These are phyloP conservation scores for Hipparchia semele DNA, from an alignment of 2,888 invertebrate species.

Conservation along the genomic window DNA sequence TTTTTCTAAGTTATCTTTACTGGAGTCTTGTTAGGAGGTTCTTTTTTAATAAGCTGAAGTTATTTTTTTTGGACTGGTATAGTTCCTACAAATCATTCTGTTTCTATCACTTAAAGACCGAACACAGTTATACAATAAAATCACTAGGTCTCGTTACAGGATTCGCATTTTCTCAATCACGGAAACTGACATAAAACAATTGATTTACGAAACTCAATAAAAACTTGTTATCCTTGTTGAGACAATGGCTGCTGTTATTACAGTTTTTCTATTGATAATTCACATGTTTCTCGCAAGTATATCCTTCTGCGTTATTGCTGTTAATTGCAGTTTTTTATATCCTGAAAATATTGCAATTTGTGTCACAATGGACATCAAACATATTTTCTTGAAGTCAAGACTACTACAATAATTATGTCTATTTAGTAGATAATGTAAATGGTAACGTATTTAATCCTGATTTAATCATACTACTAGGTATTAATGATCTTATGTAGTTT, in stretches of 20 bases:
- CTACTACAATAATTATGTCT: background rate
- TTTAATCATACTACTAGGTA: background rate
- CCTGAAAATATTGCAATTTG: slow-evolving; percentile 33
- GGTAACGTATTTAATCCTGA: background rate
- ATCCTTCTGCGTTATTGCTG: slow-evolving; percentile 61
- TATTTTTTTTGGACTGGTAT: too few relatives aligned
- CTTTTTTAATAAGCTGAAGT: too few relatives aligned
- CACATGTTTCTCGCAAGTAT: slow-evolving; percentile 59
- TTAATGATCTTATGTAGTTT: background rate
- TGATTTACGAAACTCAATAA: slow-evolving; percentile 62
- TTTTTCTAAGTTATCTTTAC: background rate
- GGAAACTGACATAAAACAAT: slow-evolving; percentile 62
- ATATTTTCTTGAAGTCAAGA: slow-evolving; percentile 11
- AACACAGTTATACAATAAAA: background rate
- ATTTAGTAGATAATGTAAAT: background rate
- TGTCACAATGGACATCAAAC: slow-evolving; percentile 8
- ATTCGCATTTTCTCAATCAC: slow-evolving; percentile 53
- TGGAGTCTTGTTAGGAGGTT: background rate
- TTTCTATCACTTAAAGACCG: too few relatives aligned
- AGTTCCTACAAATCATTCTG: too few relatives aligned
- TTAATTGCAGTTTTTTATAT: slow-evolving; percentile 42
- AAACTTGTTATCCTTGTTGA: slow-evolving; percentile 74
- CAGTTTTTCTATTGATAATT: slow-evolving; percentile 69
- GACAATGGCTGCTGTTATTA: slow-evolving; percentile 69
- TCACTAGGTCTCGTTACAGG: background rate